Evolutionary conservation across 2,113 vertebrate genomes (phyloP).

Genomic region (Nipponia nippon): DNA sequence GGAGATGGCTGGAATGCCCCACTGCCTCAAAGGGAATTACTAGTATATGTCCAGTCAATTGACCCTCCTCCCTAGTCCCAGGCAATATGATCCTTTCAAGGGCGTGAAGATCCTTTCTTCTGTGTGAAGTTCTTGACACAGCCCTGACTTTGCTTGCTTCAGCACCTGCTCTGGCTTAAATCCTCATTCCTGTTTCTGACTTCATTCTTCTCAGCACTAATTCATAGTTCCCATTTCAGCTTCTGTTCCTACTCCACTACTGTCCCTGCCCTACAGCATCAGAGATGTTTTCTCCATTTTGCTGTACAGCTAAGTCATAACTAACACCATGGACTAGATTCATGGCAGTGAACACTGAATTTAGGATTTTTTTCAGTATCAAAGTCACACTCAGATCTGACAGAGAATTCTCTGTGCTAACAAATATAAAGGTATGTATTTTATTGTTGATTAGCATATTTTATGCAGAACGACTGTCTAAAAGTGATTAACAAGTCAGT

Average conservation of each 20-base stretch:
- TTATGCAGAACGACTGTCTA: background rate
- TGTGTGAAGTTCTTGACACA: background rate
- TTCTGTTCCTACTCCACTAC: background rate
- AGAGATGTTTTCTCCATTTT: background rate
- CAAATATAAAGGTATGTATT: background rate
- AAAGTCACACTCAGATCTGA: background rate
- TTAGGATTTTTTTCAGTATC: background rate
- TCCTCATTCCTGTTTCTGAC: background rate
- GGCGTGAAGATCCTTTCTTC: background rate
- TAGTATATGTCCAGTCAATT: fast-evolving
- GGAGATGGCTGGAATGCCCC: background rate
- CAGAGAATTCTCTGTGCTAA: background rate
- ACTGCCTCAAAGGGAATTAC: background rate
- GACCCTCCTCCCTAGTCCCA: background rate
- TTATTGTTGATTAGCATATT: background rate
- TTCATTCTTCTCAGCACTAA: background rate
- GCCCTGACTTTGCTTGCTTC: background rate
- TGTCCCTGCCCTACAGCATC: background rate
- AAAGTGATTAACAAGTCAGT: background rate
- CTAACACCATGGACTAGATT: background rate
- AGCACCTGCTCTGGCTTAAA: background rate
- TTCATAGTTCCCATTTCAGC: background rate
- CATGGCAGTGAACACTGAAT: background rate
- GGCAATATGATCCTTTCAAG: background rate
- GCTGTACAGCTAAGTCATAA: background rate